These are phyloP conservation scores for Prinia subflava DNA, from an alignment of 2,113 vertebrate species.

Conservation along the genomic window DNA sequence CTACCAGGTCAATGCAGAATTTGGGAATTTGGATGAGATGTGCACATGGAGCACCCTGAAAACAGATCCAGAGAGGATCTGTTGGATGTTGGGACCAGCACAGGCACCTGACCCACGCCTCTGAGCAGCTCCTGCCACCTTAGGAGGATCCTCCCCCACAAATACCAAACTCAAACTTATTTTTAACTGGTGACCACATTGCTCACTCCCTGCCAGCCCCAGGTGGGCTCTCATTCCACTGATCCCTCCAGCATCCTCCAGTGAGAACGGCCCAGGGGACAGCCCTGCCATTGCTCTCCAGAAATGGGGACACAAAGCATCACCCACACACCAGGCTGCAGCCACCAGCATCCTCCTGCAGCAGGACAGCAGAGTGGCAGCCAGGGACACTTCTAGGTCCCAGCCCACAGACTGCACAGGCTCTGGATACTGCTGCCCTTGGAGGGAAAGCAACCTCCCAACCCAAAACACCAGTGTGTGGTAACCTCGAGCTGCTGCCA, in stretches of 20 bases:
- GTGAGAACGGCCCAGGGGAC: not conserved
- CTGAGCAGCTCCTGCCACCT: not conserved
- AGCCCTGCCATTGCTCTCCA: not conserved
- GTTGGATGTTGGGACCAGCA: not conserved
- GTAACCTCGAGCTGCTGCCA: not conserved
- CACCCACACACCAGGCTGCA: not conserved
- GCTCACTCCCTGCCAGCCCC: not conserved
- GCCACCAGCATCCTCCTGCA: not conserved
- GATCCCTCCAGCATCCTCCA: not conserved
- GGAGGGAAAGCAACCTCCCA: not conserved
- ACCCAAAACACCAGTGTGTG: rapidly evolving
- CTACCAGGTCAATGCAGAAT: rapidly evolving
- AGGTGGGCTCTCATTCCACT: not conserved
- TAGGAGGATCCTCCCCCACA: not conserved
- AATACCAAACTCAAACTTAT: not conserved
- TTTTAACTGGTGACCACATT: not conserved
- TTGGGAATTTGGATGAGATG: not conserved
- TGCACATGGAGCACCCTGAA: not conserved
- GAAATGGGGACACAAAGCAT: not conserved
- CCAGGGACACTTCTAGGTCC: not conserved
- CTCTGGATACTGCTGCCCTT: not conserved
- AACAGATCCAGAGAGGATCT: not conserved
- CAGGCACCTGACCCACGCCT: not conserved
- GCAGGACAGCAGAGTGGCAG: not conserved
- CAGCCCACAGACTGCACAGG: not conserved